Conservation (phyloP, 2,113 vertebrate genomes). For the Embiotoca jacksoni region DNA sequence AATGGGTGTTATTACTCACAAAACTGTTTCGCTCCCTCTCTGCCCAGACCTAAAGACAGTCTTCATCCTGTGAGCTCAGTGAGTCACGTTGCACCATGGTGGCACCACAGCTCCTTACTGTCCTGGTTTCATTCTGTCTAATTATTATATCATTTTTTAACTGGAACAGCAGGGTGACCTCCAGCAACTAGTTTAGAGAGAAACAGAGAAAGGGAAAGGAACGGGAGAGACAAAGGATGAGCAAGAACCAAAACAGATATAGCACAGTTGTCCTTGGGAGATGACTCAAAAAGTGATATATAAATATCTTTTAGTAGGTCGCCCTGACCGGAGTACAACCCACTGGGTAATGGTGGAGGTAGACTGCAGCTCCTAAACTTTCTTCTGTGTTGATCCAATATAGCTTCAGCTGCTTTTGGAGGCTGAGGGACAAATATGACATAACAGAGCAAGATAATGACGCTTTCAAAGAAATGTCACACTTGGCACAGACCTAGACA, state of each 20-base stretch:
- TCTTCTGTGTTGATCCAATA: constrained; percentile 27
- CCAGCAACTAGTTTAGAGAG: constrained; percentile 76
- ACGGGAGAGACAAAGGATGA: constrained; percentile 59
- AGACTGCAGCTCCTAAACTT: constrained; percentile 45
- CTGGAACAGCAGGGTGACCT: constrained; percentile 80
- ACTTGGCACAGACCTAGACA: neutral
- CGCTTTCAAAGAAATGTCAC: constrained; percentile 26
- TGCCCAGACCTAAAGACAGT: constrained; percentile 20
- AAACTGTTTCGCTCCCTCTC: constrained; percentile 16
- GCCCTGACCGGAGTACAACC: constrained; percentile 64
- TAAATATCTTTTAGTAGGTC: constrained; percentile 82
- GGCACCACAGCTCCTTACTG: constrained; percentile 61
- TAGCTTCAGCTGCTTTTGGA: constrained; percentile 1
- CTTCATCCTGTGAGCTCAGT: constrained; percentile 31
- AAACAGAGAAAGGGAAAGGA: constrained; percentile 57
- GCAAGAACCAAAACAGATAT: constrained; percentile 73
- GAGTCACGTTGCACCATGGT: constrained; percentile 68
- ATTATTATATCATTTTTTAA: constrained; percentile 78
- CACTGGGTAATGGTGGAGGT: constrained; percentile 18
- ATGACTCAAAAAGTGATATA: constrained; percentile 68
- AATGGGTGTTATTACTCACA: constrained; percentile 8
- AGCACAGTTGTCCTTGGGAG: constrained; percentile 69
- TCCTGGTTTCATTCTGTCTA: constrained; percentile 81
- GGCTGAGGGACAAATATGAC: constrained; percentile 2
- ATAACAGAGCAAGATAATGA: neutral